Base-by-base conservation (phyloP, 2,888 invertebrate species). In the Lithophane leautieri region DNA sequence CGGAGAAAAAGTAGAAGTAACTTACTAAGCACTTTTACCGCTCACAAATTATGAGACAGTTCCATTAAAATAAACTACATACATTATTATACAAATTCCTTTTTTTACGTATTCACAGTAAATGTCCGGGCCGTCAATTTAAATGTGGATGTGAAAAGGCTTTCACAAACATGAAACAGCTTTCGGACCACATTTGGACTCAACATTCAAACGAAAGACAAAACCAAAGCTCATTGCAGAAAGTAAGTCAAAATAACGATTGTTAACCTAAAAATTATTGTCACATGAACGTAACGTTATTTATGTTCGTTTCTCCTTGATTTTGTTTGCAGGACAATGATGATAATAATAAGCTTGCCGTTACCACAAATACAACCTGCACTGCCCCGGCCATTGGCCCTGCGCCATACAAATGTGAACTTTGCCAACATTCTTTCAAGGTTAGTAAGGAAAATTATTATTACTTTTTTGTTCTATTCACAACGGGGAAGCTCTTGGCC, bases 371-470 rank as follows among this genome's bases (percentile, higher is more conserved):
- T 67, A 62, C 78, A 9, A 70, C 22, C 0, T 34, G 25, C 14
- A 52, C 50, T 34, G 28, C 56, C 19, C 34, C 63, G 8, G 34
- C 50, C 14, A 25, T 76, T 12, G 79, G 76, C 58, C 70, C 81
- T 12, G 78, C 80, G 28, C 77, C 85, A 28, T 93, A 93, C 67
- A 89, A 88, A 79, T 94, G 94, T 88, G 93, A 93, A 66, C 89
- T 90, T 52, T 94, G 94, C 79, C 79, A 88, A 63, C 77, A 88
- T 16, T 79, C 76, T 52, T 94, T 94, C 52, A 96, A 97, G 87
- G 93, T 97, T 80, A 92, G 98, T 81, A 34, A 98, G 14, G 25
- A 69, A 28, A 62, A 52, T 4, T 34, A 34, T 34, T 28, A 47
- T 50, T 66, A 34, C 34, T 34, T 34, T 34, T 4, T 34, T 34